phyloP scores from a whole-genome alignment of 2,113 vertebrate species.

The Coptodon bakossiorum region DNA sequence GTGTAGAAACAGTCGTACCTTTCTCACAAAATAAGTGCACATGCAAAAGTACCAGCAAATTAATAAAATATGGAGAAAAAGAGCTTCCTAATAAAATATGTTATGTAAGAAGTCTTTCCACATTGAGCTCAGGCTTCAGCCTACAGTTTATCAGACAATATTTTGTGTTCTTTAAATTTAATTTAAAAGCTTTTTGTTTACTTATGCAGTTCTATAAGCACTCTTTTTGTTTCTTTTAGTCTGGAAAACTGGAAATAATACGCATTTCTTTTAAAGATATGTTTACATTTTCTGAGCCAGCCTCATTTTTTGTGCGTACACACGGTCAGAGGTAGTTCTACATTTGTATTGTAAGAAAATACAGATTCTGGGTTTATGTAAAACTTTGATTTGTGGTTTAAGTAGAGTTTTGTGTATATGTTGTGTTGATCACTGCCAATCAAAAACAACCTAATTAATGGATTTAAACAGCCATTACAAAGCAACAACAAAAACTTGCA shows the following conservation, averaged over 20 bases:
- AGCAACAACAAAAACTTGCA: not conserved
- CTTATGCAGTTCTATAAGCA: not conserved
- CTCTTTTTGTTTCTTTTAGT: not conserved
- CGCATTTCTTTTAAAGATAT: not conserved
- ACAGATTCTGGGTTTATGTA: not conserved
- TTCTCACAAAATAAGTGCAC: fast-evolving
- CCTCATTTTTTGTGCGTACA: not conserved
- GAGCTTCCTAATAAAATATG: not conserved
- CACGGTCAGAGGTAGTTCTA: not conserved
- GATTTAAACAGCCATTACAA: not conserved
- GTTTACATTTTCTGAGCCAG: not conserved
- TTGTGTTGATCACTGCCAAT: not conserved
- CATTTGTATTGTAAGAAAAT: not conserved
- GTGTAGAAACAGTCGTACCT: not conserved
- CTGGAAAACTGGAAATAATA: not conserved
- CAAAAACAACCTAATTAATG: not conserved
- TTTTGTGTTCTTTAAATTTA: not conserved
- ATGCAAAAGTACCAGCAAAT: not conserved
- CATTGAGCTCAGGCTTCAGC: not conserved
- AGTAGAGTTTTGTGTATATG: not conserved
- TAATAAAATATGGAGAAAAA: not conserved
- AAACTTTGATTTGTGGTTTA: not conserved
- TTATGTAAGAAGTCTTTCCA: not conserved
- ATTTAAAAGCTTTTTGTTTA: not conserved
- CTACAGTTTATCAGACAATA: not conserved